Evolutionary conservation across 2,888 invertebrate genomes (phyloP), one percentile per base, ranked within the genome.

Genomic region (Drosophila stalkeri): DNA sequence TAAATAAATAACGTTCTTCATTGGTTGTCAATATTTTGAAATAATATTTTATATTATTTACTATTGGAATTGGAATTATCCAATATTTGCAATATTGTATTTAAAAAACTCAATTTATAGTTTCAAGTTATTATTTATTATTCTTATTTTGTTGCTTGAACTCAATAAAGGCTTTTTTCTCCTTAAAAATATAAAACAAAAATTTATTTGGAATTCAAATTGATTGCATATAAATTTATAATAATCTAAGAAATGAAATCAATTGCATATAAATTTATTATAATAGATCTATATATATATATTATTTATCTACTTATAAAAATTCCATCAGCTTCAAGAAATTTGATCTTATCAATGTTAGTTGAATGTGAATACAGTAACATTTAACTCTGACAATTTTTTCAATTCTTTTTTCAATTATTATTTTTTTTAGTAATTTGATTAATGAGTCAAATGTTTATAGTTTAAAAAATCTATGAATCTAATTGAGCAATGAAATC

Each of bases 311-410:
- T 16, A 16, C 4, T 2, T 6, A 16, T 2, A 20, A 2, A 12
- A 20, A 20, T 46, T 7, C 8, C 11, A 16, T 8, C 23, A 23
- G 16, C 4, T 37, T 37, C 27, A 11, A n/a, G 39, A 27, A 55
- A 39, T 37, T 35, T 14, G 20, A 52, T 35, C 35, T 52, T 37
- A 35, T 51, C 51, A 51, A 55, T 23, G 39, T 27, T 55, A 41
- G 41, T 27, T 55, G 39, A 39, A 55, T 27, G 6, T 3, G 37
- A 23, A 37, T 9, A 23, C 20, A 54, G 37, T 37, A 16, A 54
- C 37, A 39, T 7, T 11, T 37, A 54, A 54, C n/a, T n/a, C n/a
- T n/a, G n/a, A n/a, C n/a, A n/a, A n/a, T n/a, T n/a, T n/a, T n/a
- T 54, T 1, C 37, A 54, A 23, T 6, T 11, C 11, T n/a, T 20